These are phyloP conservation scores for Aricia artaxerxes DNA, from an alignment of 2,888 invertebrate species.

Conservation along the genomic window DNA sequence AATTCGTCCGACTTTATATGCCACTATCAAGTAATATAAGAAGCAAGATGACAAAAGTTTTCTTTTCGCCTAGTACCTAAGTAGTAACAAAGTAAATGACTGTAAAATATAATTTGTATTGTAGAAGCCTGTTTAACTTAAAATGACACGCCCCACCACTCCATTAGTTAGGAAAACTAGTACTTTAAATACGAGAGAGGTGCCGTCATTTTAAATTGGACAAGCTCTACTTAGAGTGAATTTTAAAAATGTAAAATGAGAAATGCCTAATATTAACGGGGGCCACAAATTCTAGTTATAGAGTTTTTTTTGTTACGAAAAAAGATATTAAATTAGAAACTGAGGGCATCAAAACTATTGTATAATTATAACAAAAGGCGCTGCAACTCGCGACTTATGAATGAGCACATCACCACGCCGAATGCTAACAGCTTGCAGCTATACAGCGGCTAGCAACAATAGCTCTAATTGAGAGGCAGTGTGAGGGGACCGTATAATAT, in stretches of 20 bases:
- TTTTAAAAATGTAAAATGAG: too few species aligned
- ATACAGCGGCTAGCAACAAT: constrained; percentile 3
- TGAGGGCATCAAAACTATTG: neutral
- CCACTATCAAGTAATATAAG: neutral
- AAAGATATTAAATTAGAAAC: neutral
- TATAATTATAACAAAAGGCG: neutral
- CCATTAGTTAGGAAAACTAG: too few species aligned
- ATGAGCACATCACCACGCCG: neutral
- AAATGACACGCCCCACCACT: too few species aligned
- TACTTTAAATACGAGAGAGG: too few species aligned
- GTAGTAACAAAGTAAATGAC: neutral
- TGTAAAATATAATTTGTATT: too few species aligned
- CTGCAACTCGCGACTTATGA: neutral
- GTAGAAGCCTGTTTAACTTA: too few species aligned
- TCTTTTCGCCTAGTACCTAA: neutral
- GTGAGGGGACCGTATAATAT: constrained; percentile 23
- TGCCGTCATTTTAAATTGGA: too few species aligned
- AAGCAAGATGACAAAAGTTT: neutral
- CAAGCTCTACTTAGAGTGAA: too few species aligned
- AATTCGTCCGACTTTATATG: neutral
- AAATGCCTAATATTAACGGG: too few species aligned
- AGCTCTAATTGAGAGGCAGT: constrained; percentile 21
- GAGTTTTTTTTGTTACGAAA: too few species aligned
- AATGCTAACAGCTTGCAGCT: constrained; percentile 7
- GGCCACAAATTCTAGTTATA: too few species aligned